Evolutionary conservation across 2,797 vertebrate genomes (phyloP).

Genomic region (Neosilurus mollespiculum): DNA sequence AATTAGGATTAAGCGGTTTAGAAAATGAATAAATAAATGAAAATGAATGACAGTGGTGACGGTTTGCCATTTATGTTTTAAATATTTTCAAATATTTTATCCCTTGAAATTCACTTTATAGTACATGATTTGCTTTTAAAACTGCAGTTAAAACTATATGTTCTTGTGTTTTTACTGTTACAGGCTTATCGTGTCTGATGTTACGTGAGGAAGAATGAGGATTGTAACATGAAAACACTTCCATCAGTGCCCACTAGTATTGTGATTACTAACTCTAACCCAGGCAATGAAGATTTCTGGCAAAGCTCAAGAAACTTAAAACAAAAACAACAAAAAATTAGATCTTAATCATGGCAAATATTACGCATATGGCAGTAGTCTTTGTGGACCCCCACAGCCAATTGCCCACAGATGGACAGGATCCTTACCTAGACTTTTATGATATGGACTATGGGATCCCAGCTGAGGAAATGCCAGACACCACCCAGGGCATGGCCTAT

Average conservation of each 20-base stretch:
- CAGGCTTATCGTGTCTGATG: constrained; percentile 10
- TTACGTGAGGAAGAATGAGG: background rate
- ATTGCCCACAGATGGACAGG: constrained; percentile 49
- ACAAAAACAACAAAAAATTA: background rate
- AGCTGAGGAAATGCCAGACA: constrained; percentile 82
- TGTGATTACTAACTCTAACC: background rate
- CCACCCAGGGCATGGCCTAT: constrained; percentile 88
- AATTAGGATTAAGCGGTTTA: too few species aligned
- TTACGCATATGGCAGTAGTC: constrained; percentile 60
- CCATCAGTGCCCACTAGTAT: background rate
- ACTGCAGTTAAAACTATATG: background rate
- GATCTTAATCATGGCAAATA: constrained; percentile 67
- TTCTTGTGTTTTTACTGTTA: constrained; percentile 22
- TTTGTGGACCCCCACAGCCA: constrained; percentile 55
- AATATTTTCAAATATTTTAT: background rate
- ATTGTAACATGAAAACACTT: constrained; percentile 10
- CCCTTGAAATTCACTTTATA: background rate
- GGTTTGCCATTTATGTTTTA: background rate
- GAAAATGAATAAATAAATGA: too few species aligned
- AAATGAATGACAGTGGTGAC: background rate
- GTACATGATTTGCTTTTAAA: background rate
- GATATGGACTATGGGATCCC: constrained; percentile 83
- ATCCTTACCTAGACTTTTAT: constrained; percentile 74
- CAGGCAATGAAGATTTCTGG: constrained; percentile 11
- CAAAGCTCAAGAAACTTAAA: background rate